These are phyloP conservation scores for Porites australiensis DNA, from an alignment of 64 coral and sea anemone species.

Conservation along the genomic window DNA sequence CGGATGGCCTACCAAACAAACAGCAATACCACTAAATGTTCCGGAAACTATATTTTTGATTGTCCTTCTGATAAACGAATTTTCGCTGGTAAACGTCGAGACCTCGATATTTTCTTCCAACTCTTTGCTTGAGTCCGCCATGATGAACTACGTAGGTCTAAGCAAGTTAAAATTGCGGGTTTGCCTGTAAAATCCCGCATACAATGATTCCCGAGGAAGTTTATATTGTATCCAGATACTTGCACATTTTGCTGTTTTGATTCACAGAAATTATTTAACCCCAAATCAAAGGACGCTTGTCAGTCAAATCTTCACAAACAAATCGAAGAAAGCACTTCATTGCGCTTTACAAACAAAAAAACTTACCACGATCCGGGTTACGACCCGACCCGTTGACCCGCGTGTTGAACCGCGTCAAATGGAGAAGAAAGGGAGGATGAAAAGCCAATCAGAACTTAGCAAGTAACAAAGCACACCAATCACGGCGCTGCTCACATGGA, in stretches of 20 bases:
- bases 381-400: background rate
- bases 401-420: background rate
- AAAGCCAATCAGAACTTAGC: constrained; percentile 51
- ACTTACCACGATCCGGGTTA: too few species aligned
- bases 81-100: background rate
- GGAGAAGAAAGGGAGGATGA: too few species aligned
- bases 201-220: too few species aligned
- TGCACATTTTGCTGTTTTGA: too few species aligned
- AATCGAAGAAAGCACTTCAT: background rate
- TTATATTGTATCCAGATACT: too few species aligned
- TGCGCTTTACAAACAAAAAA: background rate
- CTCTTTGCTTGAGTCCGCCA: background rate
- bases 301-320: too few species aligned
- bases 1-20: constrained; percentile 89
- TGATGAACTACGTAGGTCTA: background rate
- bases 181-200: too few species aligned
- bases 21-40: constrained; percentile 86
- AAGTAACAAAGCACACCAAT: constrained; percentile 26
- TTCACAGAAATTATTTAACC: too few species aligned
- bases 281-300: too few species aligned
- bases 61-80: constrained; percentile 70
- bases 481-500: constrained; percentile 40
- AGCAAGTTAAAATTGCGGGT: too few species aligned
- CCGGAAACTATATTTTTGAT: constrained; percentile 86
- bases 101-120: background rate